These are phyloP conservation scores for Notechis scutatus DNA, from an alignment of 2,113 vertebrate species.

Conservation along the genomic window DNA sequence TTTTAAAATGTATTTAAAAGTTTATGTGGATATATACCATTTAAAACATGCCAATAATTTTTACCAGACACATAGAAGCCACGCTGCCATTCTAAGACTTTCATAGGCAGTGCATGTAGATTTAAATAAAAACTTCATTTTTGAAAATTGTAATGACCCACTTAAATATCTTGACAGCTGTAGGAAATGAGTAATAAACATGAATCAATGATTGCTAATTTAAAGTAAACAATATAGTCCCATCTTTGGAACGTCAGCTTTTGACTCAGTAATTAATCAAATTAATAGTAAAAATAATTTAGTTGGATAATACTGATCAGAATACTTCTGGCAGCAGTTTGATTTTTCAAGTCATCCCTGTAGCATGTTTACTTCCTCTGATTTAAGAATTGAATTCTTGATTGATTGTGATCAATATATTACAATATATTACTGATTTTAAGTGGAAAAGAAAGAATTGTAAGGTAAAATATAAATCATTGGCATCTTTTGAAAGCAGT, in stretches of 20 bases:
- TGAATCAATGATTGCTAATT: neutral
- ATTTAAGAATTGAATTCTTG: neutral
- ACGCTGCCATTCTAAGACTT: neutral
- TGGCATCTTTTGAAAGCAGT: neutral
- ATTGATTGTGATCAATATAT: neutral
- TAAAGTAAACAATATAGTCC: neutral
- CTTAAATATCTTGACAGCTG: neutral
- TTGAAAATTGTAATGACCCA: neutral
- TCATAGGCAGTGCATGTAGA: neutral
- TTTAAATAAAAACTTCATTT: neutral
- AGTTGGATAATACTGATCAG: fast-evolving
- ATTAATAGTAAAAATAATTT: neutral
- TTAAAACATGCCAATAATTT: neutral
- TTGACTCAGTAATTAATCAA: neutral
- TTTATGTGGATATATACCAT: neutral
- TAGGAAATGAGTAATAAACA: neutral
- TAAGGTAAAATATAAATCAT: neutral
- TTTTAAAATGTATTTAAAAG: neutral
- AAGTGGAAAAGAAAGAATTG: neutral
- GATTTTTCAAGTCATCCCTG: neutral
- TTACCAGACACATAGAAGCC: neutral
- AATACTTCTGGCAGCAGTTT: neutral
- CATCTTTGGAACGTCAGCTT: neutral
- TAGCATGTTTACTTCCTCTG: neutral
- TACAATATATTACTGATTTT: neutral